phyloP scores from a whole-genome alignment of 2,888 invertebrate genomes.

The Flabesymbios commensalis region DNA sequence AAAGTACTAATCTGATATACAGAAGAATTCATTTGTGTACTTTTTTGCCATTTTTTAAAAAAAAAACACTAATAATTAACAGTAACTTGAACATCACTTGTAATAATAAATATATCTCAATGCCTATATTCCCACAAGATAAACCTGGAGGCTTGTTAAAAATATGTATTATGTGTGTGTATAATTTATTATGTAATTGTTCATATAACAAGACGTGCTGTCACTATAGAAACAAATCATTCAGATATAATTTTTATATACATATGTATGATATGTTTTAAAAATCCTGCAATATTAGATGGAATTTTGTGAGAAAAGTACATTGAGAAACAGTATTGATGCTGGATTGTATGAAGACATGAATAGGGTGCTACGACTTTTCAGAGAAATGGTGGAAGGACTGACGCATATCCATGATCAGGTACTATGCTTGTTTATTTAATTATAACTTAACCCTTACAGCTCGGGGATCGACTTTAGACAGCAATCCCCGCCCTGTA shows the following conservation, averaged over 20 bases:
- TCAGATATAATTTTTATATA: neutral
- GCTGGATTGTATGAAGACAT: slow-evolving; percentile 78
- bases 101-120: too few species aligned
- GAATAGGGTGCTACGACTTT: slow-evolving; percentile 85
- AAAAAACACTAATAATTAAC: too few species aligned
- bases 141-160: neutral
- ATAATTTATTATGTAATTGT: neutral
- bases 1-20: too few species aligned
- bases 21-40: too few species aligned
- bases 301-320: slow-evolving; percentile 98
- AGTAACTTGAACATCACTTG: too few species aligned
- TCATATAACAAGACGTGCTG: neutral
- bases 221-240: neutral
- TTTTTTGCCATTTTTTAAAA: too few species aligned
- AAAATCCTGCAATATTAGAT: slow-evolving; percentile 68
- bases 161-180: neutral
- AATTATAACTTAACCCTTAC: too few species aligned
- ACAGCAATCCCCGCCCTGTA: too few species aligned
- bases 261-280: neutral
- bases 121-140: too few species aligned
- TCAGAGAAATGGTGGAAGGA: slow-evolving; percentile 91
- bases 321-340: slow-evolving; percentile 80
- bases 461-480: too few species aligned
- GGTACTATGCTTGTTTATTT: slow-evolving; percentile 65
- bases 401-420: slow-evolving; percentile 90